Evolutionary conservation across 2,888 invertebrate species (phyloP).

Genomic region (Temnothorax ravouxi): DNA sequence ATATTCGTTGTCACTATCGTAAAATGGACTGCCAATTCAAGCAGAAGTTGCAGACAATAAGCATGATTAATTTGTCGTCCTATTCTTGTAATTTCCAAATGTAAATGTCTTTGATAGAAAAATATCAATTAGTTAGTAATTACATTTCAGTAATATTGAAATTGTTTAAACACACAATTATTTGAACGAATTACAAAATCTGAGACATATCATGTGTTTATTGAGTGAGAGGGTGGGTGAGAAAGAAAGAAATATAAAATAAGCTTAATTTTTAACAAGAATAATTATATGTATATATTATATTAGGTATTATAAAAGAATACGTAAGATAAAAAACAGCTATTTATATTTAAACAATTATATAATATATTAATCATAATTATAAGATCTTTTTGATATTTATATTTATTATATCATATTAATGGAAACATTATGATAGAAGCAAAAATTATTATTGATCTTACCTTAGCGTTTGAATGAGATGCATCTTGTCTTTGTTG

Average conservation of each 20-base stretch:
- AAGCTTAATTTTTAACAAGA: not conserved
- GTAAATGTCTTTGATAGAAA: slow-evolving; percentile 25
- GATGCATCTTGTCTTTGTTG: slow-evolving; percentile 4
- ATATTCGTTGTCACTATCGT: not conserved
- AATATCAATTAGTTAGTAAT: slow-evolving; percentile 3
- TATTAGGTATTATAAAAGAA: not conserved
- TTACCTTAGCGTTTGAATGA: slow-evolving; percentile 40
- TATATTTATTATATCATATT: not conserved
- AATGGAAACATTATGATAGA: not conserved
- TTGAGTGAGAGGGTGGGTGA: not conserved
- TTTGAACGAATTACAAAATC: not conserved
- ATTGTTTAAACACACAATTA: not conserved
- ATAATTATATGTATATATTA: not conserved
- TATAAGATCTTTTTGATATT: not conserved
- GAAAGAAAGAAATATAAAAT: not conserved
- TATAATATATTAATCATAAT: not conserved
- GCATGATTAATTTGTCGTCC: not conserved
- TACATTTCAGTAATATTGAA: not conserved
- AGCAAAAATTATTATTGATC: slow-evolving; percentile 1
- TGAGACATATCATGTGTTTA: not conserved
- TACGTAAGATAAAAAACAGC: not conserved
- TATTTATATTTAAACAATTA: not conserved
- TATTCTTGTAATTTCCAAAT: slow-evolving; percentile 28
- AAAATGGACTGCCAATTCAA: slow-evolving; percentile 34
- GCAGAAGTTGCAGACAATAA: slow-evolving; percentile 27